A percentile compares a stretch with the other conserved stretches of the same genome.
Conservation (phyloP, 1,140 invertebrate species). For the Diuraphis noxia region DNA sequence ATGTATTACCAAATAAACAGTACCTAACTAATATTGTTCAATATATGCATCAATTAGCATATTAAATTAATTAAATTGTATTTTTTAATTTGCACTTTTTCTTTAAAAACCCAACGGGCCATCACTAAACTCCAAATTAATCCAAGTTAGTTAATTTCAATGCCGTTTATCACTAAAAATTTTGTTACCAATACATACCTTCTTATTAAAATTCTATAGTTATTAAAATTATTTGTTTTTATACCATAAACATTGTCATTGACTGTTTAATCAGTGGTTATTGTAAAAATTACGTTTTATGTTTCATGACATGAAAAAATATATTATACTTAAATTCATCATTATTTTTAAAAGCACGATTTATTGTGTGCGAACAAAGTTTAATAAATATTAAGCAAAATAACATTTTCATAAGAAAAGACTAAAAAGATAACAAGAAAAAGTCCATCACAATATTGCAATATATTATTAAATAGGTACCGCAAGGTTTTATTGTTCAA, state of each 20-base stretch:
- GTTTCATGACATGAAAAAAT: neutral
- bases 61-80: neutral
- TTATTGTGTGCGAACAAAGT: neutral
- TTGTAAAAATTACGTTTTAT: neutral
- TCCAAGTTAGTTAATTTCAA: neutral
- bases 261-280: too few species aligned
- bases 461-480: neutral
- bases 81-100: too few species aligned
- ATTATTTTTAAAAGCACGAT: neutral
- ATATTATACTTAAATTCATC: neutral
- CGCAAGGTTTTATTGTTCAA: neutral
- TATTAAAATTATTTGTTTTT: neutral
- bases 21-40: neutral
- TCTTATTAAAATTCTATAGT: neutral
- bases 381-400: neutral
- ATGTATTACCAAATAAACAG: neutral
- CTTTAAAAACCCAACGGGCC: neutral
- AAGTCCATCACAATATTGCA: neutral
- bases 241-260: neutral
- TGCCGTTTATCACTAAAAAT: neutral
- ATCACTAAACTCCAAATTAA: neutral
- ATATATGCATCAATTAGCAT: neutral
- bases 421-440: neutral
- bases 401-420: neutral
- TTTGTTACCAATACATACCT: neutral